Evolutionary conservation across 1,140 invertebrate species (phyloP), one percentile per base, ranked within the genome.

Genomic region (Ephestia elutella): DNA sequence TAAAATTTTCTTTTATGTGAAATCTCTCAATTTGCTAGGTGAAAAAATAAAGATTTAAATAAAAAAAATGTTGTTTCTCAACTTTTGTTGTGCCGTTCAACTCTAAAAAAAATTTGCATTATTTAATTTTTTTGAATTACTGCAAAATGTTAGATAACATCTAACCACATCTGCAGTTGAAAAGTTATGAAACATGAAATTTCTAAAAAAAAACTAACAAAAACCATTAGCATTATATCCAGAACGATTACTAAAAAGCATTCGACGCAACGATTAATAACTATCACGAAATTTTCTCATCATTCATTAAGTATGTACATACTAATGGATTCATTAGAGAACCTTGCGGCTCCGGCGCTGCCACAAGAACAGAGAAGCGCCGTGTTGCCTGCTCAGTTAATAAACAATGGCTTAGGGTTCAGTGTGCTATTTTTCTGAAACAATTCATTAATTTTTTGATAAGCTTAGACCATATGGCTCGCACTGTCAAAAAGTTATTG

Each of bases 261-360:
- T 50, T 50, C 28, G 48, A 35, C 30, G 54, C 13, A 56, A 17
- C 54, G 53, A 60, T 56, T 25, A 56, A 62, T 62, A 60, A 64
- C 54, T 38, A 54, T 9, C 18, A 63, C 49, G 49, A 30, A 51
- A 56, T 55, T 28, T 59, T 59, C 57, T 57, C 58, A 54, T 60
- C 62, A 57, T 59, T 64, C 49, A 54, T 64, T 60, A 54, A 56
- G 17, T 57, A 51, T 59, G 57, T 59, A 63, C 54, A 51, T 50
- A 57, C 30, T 64, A 64, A 64, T 64, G 56, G 55, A 50, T 64
- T 64, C 62, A 60, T 64, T 57, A 62, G 32, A 54, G 57, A 59
- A 57, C 25, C 49, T 55, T 53, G 61, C 49, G 28, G 9, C 32
- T 44, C 38, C 15, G 15, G 10, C 57, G 30, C 30, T 32, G 30